A percentile compares a stretch with the other conserved stretches of the same genome.
phyloP scores from a whole-genome alignment of 2,113 vertebrate species.

The Myrmecophaga tridactyla region DNA sequence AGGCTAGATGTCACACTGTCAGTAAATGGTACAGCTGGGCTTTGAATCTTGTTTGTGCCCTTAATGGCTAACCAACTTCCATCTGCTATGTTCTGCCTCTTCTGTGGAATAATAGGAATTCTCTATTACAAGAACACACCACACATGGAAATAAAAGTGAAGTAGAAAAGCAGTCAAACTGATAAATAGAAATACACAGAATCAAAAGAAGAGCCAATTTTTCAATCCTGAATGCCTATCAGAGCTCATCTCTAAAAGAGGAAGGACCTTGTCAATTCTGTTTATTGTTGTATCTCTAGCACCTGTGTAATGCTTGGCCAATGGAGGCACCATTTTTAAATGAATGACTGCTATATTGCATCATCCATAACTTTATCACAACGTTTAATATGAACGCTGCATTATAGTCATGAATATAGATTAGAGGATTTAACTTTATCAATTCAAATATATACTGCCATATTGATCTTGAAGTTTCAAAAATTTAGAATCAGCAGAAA shows the following conservation, averaged over 20 bases:
- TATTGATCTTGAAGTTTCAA: constrained; percentile 6
- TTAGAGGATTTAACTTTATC: background rate
- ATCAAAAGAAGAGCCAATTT: background rate
- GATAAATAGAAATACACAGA: background rate
- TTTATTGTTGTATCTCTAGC: background rate
- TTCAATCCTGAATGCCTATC: background rate
- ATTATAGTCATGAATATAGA: background rate
- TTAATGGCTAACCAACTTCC: background rate
- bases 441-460: background rate
- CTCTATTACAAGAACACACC: background rate
- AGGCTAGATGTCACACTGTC: background rate
- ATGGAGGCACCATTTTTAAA: background rate
- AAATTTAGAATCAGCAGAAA: constrained; percentile 31
- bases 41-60: background rate
- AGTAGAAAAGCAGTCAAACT: background rate
- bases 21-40: background rate
- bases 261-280: background rate
- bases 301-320: background rate
- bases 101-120: background rate
- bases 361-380: background rate
- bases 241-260: background rate
- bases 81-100: background rate
- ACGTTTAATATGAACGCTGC: background rate
- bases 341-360: background rate
- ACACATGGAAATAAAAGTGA: background rate